Base-by-base conservation (phyloP, 2,113 vertebrate species). In the Tragelaphus buxtoni region DNA sequence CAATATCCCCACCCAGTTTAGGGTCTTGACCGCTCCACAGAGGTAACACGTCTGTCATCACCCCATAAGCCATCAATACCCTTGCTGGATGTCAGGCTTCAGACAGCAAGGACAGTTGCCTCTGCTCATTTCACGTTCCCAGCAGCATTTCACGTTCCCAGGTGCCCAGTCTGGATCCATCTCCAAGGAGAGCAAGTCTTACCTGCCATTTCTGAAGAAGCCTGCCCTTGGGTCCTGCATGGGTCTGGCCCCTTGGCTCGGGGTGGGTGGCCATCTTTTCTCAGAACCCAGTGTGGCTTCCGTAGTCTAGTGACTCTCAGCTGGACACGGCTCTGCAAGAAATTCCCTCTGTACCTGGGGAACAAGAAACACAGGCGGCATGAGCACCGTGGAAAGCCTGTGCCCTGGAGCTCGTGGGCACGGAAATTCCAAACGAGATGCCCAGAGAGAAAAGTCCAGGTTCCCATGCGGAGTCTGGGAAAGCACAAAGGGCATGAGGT, bases 271-370 rank as follows among this genome's bases (percentile, higher is more conserved):
- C 12, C 87, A 61, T 94, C 96, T 86, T 90, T 97, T 3, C 77
- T 96, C 30, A 88, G 95, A 22, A 79, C 74, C 65, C 95, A 74
- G 60, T 35, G 95, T 10, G 94, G 77, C 91, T 81, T 98, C 97
- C 94, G 82, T 6, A 92, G 95, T 14, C 90, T 55, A 16, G 93
- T 95, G 3, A 55, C 96, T 92, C 97, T 98, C 82, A 93, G 1
- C 87, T 97, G 98, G 51, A 56, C 61, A 0, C 45, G 92, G 49
- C 98, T 98, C 22, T 98, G 98, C 45, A 56, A 0, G 4, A 98
- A 96, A 56, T 61, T 95, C 76, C 98, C 97, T 97, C 97, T 96
- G 94, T 90, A 97, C 97, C 99, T 99, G 96, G 81, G 69, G 47
- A 56, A 30, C 39, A n/a, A 96, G 76, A 92, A 55, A 28, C 30